Evolutionary conservation across 2,797 vertebrate genomes (phyloP).

Genomic region (Acrossocheilus wenchowensis): DNA sequence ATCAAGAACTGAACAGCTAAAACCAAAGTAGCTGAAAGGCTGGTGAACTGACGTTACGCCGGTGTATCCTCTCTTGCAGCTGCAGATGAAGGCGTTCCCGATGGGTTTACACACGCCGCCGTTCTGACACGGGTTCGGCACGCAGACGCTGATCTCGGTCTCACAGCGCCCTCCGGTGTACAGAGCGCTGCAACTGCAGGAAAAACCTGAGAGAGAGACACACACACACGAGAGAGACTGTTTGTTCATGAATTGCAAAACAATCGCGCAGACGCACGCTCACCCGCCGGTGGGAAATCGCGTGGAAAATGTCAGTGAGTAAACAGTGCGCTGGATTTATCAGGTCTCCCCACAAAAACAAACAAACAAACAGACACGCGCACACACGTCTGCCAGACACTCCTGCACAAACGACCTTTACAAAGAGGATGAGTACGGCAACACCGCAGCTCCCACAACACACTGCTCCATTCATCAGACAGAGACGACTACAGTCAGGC

Average conservation of each 20-base stretch:
- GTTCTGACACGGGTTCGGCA: conserved; percentile 93
- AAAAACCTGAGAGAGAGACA: conserved; percentile 81
- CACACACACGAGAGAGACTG: neutral
- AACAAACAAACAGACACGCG: neutral
- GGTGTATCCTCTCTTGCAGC: conserved; percentile 89
- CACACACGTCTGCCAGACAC: neutral
- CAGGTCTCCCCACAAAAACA: conserved; percentile 32
- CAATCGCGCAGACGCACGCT: neutral
- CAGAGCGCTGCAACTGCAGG: conserved; percentile 89
- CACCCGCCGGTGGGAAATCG: conserved; percentile 40
- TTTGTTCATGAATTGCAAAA: conserved; percentile 16
- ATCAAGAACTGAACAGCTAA: neutral
- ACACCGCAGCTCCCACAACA: conserved; percentile 14
- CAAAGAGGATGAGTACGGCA: neutral
- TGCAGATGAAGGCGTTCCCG: conserved; percentile 92
- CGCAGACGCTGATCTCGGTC: conserved; percentile 91
- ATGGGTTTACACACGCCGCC: conserved; percentile 89
- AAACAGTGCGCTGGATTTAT: conserved; percentile 41
- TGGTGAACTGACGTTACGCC: conserved; percentile 88
- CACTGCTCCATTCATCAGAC: conserved; percentile 2
- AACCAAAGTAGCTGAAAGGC: neutral
- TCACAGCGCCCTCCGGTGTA: conserved; percentile 95
- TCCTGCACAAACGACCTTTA: conserved; percentile 34
- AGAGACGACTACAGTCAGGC: neutral
- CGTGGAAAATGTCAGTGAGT: conserved; percentile 47